A percentile compares a stretch with the other conserved stretches of the same genome.
These are phyloP conservation scores for Lypha dubia DNA, from an alignment of 2,888 invertebrate genomes.

Conservation along the genomic window DNA sequence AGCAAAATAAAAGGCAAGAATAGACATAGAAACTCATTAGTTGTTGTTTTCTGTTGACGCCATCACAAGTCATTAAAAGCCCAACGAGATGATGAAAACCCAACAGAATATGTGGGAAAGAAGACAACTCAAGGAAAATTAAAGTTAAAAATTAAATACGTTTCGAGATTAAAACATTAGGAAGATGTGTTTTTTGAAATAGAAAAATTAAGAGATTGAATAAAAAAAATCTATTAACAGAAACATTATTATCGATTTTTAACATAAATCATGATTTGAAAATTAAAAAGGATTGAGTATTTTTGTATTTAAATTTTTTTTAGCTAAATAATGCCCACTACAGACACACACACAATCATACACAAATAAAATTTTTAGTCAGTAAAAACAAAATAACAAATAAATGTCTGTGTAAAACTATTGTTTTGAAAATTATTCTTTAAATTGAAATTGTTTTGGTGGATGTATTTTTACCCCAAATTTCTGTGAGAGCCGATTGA, in stretches of 20 bases:
- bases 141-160: constrained; percentile 37
- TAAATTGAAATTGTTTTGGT: no score
- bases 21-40: constrained; percentile 47
- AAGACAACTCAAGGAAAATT: constrained; percentile 27
- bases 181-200: constrained; percentile 23
- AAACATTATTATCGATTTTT: constrained; percentile 9
- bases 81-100: constrained; percentile 30
- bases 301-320: no score
- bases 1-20: background rate
- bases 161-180: constrained; percentile 44
- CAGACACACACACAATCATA: background rate
- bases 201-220: constrained; percentile 22
- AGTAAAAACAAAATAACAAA: no score
- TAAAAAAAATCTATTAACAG: constrained; percentile 1
- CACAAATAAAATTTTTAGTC: no score
- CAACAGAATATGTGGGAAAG: constrained; percentile 1
- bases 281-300: constrained; percentile 1
- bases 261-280: constrained; percentile 3
- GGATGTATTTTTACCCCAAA: no score
- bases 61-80: constrained; percentile 58
- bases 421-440: no score
- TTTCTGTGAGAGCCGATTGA: no score
- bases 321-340: no score
- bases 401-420: no score
- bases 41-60: constrained; percentile 50